Evolutionary conservation across 1,140 invertebrate species (phyloP), one percentile per base, ranked within the genome.

Genomic region (Aporrectodea caliginosa): DNA sequence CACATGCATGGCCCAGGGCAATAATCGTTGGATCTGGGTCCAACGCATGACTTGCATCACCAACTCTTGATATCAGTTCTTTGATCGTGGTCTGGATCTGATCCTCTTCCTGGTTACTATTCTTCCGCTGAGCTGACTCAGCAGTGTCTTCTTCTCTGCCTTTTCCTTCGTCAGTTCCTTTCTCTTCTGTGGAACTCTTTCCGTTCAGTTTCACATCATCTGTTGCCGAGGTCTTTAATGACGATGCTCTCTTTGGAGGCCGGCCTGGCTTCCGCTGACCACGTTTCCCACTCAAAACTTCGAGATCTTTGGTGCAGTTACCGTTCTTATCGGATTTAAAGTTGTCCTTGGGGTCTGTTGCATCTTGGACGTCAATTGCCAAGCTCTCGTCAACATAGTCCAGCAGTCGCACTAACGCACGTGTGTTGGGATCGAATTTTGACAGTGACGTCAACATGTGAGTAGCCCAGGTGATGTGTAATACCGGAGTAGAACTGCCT

Each of bases 401-500:
- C 6, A 58, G 22, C 43, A 58, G 43, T 22, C 22, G 43, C 43
- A 58, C 43, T 58, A 58, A 22, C 43, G 43, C 43, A 58, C 43
- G 43, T 12, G 43, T 58, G 43, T 58, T 22, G 43, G 43, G 43
- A 58, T 58, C 43, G 43, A 98, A 98, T 88, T 97, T 98, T 0
- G 94, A 94, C 81, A 98, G 94, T 1, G 95, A 96, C 85, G 94
- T 95, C 0, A 97, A 94, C 16, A 98, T 89, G 34, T 95, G 94
- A 84, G 96, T 95, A 0, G 96, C 95, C 96, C 96, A 98, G 2
- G 95, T 95, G 82, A 98, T 97, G 83, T 98, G 96, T 68, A 98
- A 88, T 30, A 98, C 95, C 2, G 95, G 96, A 0, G 95, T 98
- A 81, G 94, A 92, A 79, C 94, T 95, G 2, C 94, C 95, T 89